Percentiles rank a stretch among this genome's conserved stretches.
Conservation (phyloP, 2,797 vertebrate species). For the Liparis tanakae region DNA sequence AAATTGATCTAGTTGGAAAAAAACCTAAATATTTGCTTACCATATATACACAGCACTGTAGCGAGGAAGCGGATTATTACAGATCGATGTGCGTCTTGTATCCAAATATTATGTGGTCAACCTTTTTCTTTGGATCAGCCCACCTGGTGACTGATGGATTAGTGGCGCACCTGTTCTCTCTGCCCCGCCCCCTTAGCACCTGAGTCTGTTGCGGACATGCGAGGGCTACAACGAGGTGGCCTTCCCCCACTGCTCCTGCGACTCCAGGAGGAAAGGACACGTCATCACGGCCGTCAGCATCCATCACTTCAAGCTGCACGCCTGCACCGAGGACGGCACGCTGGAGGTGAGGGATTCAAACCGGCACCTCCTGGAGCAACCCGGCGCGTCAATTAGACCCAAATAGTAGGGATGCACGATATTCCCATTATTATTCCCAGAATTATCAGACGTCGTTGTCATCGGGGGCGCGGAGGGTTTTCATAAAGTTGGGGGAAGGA, state of each 20-base stretch:
- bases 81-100: not conserved
- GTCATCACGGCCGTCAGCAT: slow-evolving; percentile 96
- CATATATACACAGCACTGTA: not conserved
- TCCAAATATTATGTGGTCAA: not conserved
- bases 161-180: not conserved
- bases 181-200: slow-evolving; percentile 78
- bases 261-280: slow-evolving; percentile 95
- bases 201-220: slow-evolving; percentile 92
- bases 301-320: slow-evolving; percentile 94
- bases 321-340: slow-evolving; percentile 94
- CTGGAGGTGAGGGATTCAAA: slow-evolving; percentile 84
- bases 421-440: too few species aligned
- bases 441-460: too few species aligned
- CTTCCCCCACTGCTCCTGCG: slow-evolving; percentile 97
- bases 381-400: not conserved
- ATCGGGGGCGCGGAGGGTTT: too few species aligned
- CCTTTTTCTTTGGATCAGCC: not conserved
- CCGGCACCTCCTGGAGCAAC: not conserved
- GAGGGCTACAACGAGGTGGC: slow-evolving; percentile 97
- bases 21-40: not conserved
- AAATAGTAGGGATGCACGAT: too few species aligned
- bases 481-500: too few species aligned
- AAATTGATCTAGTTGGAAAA: not conserved
- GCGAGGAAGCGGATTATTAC: not conserved
- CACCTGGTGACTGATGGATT: not conserved